Evolutionary conservation across 2,797 vertebrate genomes (phyloP).

Genomic region (Melanotaenia nigrans): DNA sequence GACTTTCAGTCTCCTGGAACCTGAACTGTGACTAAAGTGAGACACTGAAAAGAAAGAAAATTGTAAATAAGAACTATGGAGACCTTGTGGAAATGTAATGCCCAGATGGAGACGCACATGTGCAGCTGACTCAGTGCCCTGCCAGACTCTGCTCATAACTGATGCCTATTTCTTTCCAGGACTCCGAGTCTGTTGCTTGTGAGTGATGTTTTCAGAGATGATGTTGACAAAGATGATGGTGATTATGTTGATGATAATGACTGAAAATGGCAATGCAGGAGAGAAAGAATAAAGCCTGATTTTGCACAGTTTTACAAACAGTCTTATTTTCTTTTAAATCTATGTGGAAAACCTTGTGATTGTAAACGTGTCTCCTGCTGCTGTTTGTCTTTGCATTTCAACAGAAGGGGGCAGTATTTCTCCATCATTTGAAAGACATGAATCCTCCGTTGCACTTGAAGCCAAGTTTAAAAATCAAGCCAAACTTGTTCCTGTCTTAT

Average conservation of each 20-base stretch:
- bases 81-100: slow-evolving; percentile 53
- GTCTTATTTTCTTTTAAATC: slow-evolving; percentile 55
- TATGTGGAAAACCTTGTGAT: slow-evolving; percentile 15
- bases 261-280: slow-evolving; percentile 48
- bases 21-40: slow-evolving; percentile 36
- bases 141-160: slow-evolving; percentile 50
- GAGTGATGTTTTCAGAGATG: slow-evolving; percentile 63
- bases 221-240: slow-evolving; percentile 62
- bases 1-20: slow-evolving; percentile 53
- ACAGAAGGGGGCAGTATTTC: slow-evolving; percentile 72
- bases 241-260: slow-evolving; percentile 53
- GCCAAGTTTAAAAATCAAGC: slow-evolving; percentile 10
- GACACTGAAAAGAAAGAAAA: slow-evolving; percentile 34
- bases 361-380: slow-evolving; percentile 11
- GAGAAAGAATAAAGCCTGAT: slow-evolving; percentile 81
- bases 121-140: slow-evolving; percentile 45
- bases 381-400: slow-evolving; percentile 12
- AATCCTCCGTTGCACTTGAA: slow-evolving; percentile 13
- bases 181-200: slow-evolving; percentile 54
- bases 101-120: slow-evolving; percentile 51
- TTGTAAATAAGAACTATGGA: slow-evolving; percentile 67
- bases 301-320: slow-evolving; percentile 85
- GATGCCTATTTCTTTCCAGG: slow-evolving; percentile 59
- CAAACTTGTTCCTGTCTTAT: neutral
- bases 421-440: slow-evolving; percentile 24